Percentiles rank a stretch among this genome's conserved stretches.
phyloP scores from a whole-genome alignment of 2,797 vertebrate genomes.

The Sebastes umbrosus region DNA sequence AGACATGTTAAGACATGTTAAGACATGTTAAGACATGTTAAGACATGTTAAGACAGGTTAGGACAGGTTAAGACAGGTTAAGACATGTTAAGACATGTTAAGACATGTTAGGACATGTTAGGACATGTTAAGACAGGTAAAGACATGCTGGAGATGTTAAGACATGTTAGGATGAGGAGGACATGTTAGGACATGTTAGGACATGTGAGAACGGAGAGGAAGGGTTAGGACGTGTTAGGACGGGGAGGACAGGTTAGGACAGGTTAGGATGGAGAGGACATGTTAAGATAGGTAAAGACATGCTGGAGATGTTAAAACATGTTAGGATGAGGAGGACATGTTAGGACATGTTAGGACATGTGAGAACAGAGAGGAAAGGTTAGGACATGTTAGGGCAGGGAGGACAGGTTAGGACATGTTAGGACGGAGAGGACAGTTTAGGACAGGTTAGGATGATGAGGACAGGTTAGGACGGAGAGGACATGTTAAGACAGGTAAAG shows the following conservation, averaged over 20 bases:
- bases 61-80: accelerated
- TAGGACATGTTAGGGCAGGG: not conserved
- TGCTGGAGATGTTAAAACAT: not conserved
- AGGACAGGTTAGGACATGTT: too few relatives aligned
- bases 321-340: not conserved
- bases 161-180: too few relatives aligned
- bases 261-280: not conserved
- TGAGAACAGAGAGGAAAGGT: not conserved
- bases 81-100: too few relatives aligned
- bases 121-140: too few relatives aligned
- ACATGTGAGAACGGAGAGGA: not conserved
- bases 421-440: too few relatives aligned
- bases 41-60: accelerated
- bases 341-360: not conserved
- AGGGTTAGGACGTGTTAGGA: not conserved
- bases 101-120: too few relatives aligned
- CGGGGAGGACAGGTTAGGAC: not conserved
- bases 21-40: too few relatives aligned
- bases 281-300: not conserved
- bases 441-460: too few relatives aligned
- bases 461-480: too few relatives aligned
- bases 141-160: too few relatives aligned
- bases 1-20: too few relatives aligned
- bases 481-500: not conserved
- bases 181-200: too few relatives aligned